Conservation (phyloP, 2,888 invertebrate genomes). For the Liopterus haemorrhoidalis region DNA sequence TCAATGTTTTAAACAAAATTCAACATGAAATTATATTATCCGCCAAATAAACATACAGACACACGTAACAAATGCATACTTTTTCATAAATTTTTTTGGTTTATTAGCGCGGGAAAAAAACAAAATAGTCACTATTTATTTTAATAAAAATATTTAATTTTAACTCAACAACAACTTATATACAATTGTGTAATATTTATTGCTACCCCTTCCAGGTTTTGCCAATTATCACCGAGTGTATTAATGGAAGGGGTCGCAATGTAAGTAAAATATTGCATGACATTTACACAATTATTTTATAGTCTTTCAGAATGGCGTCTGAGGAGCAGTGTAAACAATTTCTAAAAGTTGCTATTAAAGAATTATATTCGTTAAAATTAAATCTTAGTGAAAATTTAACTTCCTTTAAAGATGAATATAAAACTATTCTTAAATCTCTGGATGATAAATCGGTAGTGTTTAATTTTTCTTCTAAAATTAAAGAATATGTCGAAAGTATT, state of each 20-base stretch:
- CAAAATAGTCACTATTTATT: too few species aligned
- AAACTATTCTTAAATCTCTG: conserved; percentile 5
- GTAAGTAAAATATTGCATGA: conserved; percentile 23
- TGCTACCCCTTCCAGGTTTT: conserved; percentile 24
- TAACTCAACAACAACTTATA: conserved; percentile 8
- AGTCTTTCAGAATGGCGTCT: conserved; percentile 13
- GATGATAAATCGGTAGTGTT: background rate
- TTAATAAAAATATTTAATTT: too few species aligned
- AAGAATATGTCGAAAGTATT: conserved; percentile 5
- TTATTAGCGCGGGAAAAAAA: too few species aligned
- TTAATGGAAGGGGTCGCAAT: conserved; percentile 19
- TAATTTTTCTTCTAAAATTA: conserved; percentile 12
- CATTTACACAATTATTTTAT: conserved; percentile 17
- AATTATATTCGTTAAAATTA: conserved; percentile 12
- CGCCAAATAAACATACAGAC: too few species aligned
- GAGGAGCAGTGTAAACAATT: too few species aligned
- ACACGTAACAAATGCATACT: too few species aligned
- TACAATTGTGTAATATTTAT: conserved; percentile 8
- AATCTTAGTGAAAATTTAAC: conserved; percentile 6
- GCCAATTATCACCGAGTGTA: conserved; percentile 15
- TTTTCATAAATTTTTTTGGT: too few species aligned
- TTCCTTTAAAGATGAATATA: conserved; percentile 5
- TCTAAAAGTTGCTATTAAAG: conserved; percentile 8
- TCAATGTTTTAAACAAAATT: too few species aligned
- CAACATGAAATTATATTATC: too few species aligned